A percentile compares a stretch with the other conserved stretches of the same genome.
phyloP scores from a whole-genome alignment of 53 echinoderm and acorn worm species.

The Luidia sarsii region DNA sequence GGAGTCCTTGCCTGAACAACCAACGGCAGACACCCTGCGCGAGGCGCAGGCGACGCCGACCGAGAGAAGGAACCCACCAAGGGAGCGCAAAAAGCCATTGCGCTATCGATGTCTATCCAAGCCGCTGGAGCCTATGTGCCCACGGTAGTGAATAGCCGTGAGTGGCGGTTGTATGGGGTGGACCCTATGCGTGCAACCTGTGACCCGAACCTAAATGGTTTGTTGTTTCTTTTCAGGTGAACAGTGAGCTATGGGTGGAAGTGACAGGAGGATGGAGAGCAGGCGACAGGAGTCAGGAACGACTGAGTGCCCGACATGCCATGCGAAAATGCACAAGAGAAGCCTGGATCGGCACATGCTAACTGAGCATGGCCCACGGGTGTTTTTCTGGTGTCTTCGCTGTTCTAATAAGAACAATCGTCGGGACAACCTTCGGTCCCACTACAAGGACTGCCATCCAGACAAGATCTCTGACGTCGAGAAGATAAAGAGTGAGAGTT shows the following conservation, averaged over 20 bases:
- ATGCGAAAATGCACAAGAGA: neutral
- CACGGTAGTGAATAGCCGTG: neutral
- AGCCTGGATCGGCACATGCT: neutral
- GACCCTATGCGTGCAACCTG: neutral
- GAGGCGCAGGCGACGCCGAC: neutral
- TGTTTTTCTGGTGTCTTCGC: neutral
- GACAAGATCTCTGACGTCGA: neutral
- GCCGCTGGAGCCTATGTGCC: neutral
- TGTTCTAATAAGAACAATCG: neutral
- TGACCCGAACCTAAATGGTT: neutral
- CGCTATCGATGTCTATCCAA: conserved; percentile 6
- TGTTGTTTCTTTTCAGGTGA: neutral
- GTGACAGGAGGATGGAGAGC: neutral
- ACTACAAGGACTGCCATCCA: neutral
- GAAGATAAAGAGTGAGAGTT: neutral
- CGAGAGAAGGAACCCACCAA: neutral
- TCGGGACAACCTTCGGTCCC: neutral
- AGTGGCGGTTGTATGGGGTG: neutral
- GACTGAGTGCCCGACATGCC: neutral
- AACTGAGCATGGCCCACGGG: neutral
- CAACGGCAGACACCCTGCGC: neutral
- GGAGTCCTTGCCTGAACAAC: neutral
- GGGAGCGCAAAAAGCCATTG: neutral
- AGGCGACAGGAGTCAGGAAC: neutral
- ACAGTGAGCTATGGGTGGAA: neutral